Percentiles rank a stretch among this genome's conserved stretches.
Evolutionary conservation across 2,888 invertebrate genomes (phyloP).

Genomic region (Caenorhabditis sp.): DNA sequence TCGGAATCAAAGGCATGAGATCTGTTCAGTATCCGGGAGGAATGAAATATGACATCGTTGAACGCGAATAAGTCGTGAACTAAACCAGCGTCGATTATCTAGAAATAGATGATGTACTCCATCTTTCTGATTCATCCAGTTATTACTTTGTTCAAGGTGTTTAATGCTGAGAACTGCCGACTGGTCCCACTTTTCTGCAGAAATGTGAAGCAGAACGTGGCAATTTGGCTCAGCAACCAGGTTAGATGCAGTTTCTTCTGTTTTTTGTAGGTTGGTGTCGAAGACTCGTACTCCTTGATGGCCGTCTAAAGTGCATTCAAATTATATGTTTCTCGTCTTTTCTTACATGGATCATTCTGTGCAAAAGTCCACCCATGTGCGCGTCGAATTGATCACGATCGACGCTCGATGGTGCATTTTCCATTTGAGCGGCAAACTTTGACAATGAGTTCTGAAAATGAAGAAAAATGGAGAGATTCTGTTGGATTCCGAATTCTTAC

Average conservation of each 20-base stretch:
- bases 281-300: constrained; percentile 79
- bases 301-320: constrained; percentile 78
- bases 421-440: constrained; percentile 71
- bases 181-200: constrained; percentile 82
- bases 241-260: constrained; percentile 78
- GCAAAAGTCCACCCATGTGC: constrained; percentile 81
- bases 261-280: constrained; percentile 72
- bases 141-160: constrained; percentile 82
- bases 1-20: constrained; percentile 73
- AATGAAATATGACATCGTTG: constrained; percentile 74
- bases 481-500: constrained; percentile 63
- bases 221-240: constrained; percentile 82
- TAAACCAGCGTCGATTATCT: constrained; percentile 82
- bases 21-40: constrained; percentile 75
- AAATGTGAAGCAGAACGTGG: constrained; percentile 82
- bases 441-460: constrained; percentile 68
- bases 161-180: constrained; percentile 83
- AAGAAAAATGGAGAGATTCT: too few relatives aligned
- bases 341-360: constrained; percentile 81
- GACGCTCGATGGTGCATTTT: constrained; percentile 61
- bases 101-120: not conserved
- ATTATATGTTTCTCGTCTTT: not conserved
- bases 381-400: constrained; percentile 80
- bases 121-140: not conserved
- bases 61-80: constrained; percentile 79